A percentile compares a stretch with the other conserved stretches of the same genome.
Conservation (phyloP, 2,113 vertebrate genomes). For the Cryptotis parvus region DNA sequence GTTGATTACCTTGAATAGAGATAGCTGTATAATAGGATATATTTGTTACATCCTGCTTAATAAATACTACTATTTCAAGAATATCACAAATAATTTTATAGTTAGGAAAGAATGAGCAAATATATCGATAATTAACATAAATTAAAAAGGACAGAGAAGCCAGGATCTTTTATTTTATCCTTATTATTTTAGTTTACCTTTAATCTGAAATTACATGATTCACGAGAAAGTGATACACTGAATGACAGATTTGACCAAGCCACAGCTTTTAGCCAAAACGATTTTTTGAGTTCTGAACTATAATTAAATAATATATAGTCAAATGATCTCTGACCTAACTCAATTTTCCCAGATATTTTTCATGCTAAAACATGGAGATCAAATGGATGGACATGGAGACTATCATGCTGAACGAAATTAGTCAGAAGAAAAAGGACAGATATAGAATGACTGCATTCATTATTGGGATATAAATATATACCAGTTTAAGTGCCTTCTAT, state of each 20-base stretch:
- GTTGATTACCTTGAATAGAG: slow-evolving; percentile 39
- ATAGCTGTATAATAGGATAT: background rate
- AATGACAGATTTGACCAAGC: slow-evolving; percentile 18
- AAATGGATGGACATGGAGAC: no score
- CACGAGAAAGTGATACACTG: slow-evolving; percentile 51
- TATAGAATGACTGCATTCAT: no score
- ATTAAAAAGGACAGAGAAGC: slow-evolving; percentile 17
- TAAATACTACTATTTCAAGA: slow-evolving; percentile 36
- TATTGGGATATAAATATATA: no score
- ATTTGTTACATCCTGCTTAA: slow-evolving; percentile 41
- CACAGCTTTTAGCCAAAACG: slow-evolving; percentile 36
- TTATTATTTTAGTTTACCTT: background rate
- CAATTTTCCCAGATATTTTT: slow-evolving; percentile 50
- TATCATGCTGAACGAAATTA: no score
- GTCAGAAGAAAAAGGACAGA: no score
- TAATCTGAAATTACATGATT: slow-evolving; percentile 31
- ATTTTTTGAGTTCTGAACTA: slow-evolving; percentile 3
- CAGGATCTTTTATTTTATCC: background rate
- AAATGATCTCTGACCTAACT: slow-evolving; percentile 44
- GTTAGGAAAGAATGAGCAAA: slow-evolving; percentile 13
- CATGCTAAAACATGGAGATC: slow-evolving; percentile 28
- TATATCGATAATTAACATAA: slow-evolving; percentile 21
- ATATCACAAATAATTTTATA: slow-evolving; percentile 46
- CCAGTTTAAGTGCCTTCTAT: no score
- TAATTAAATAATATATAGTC: slow-evolving; percentile 17